A percentile compares a stretch with the other conserved stretches of the same genome.
Conservation (phyloP, 2,113 vertebrate species). For the Fulmarus glacialis region DNA sequence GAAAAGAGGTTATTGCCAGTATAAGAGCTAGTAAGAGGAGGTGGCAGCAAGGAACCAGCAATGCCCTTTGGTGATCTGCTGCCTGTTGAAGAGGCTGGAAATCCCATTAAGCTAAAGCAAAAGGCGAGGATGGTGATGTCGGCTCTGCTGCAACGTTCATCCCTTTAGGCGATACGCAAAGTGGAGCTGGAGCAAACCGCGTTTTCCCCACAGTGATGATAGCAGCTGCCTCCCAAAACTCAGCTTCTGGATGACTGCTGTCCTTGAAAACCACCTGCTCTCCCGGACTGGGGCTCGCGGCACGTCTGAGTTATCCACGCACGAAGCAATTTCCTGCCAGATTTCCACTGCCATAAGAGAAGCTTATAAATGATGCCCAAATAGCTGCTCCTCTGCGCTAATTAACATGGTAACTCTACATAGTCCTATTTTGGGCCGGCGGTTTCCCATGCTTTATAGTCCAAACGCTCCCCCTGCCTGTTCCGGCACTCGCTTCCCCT, state of each 20-base stretch:
- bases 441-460: background rate
- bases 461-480: background rate
- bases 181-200: background rate
- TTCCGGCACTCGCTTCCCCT: background rate
- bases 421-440: background rate
- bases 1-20: background rate
- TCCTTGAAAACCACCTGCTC: conserved; percentile 31
- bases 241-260: background rate
- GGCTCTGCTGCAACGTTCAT: background rate
- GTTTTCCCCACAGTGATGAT: background rate
- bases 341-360: background rate
- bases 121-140: background rate
- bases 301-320: background rate
- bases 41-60: background rate
- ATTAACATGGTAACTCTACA: background rate
- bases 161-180: background rate
- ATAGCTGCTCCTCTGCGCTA: background rate
- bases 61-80: background rate
- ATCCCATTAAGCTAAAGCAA: background rate
- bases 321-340: background rate
- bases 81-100: background rate
- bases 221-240: conserved; percentile 17
- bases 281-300: accelerated
- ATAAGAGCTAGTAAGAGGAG: background rate
- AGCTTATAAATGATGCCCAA: background rate